Percentiles rank a stretch among this genome's conserved stretches.
Evolutionary conservation across 2,797 vertebrate genomes (phyloP).

Genomic region (Varecia variegata): DNA sequence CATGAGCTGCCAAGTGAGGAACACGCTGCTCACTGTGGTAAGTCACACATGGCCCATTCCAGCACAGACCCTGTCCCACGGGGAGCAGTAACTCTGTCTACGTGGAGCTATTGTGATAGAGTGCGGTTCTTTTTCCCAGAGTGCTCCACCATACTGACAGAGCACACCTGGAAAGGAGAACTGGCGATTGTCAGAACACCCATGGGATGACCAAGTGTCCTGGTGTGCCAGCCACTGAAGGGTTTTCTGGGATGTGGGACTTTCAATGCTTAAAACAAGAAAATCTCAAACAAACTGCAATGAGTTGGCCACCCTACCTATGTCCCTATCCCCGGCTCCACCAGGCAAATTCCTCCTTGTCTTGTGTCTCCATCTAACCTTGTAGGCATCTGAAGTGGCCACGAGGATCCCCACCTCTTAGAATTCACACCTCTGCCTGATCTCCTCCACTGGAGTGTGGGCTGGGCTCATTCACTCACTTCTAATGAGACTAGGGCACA

Average conservation of each 20-base stretch:
- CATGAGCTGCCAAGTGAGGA: slow-evolving; percentile 48
- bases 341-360: background rate
- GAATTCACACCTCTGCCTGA: background rate
- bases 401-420: background rate
- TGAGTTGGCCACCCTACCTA: background rate
- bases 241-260: background rate
- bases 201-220: background rate
- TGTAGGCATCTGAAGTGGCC: background rate
- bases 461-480: background rate
- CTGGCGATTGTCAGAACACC: background rate
- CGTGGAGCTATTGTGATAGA: background rate
- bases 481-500: background rate
- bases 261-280: background rate
- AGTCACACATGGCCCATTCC: slow-evolving; percentile 33
- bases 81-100: background rate
- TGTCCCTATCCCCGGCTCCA: too few relatives aligned
- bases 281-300: background rate
- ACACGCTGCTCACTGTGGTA: background rate
- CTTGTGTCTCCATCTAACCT: background rate
- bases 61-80: background rate
- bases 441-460: background rate
- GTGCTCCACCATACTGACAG: accelerated
- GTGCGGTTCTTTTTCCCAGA: background rate
- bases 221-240: background rate
- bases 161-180: background rate